Evolutionary conservation across 1,140 invertebrate species (phyloP).

Genomic region (Drosophila seguyi): DNA sequence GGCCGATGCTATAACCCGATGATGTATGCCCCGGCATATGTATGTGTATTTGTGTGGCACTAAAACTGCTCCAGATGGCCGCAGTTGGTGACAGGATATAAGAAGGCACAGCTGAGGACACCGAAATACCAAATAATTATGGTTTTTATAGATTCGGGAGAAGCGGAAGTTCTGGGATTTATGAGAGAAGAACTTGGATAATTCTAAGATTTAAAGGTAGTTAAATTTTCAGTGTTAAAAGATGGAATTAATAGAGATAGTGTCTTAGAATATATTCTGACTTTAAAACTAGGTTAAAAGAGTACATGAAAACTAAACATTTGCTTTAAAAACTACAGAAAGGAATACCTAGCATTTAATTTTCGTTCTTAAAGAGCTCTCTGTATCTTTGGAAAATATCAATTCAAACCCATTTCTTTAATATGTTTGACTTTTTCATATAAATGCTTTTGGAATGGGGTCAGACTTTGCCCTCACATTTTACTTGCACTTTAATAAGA

Average conservation of each 20-base stretch:
- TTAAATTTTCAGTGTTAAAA: neutral
- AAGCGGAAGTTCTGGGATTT: constrained; percentile 1
- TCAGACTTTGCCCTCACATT: neutral
- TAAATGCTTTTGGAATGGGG: neutral
- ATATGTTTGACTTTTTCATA: neutral
- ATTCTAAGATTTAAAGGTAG: neutral
- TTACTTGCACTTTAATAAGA: constrained; percentile 9
- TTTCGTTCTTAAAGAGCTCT: neutral
- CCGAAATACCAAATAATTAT: neutral
- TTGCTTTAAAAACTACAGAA: neutral
- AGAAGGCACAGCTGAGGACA: constrained; percentile 11
- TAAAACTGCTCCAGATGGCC: constrained; percentile 22
- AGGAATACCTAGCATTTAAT: too few species aligned
- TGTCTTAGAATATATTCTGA: neutral
- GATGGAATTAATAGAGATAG: neutral
- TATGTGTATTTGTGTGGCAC: constrained; percentile 27
- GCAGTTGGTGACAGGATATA: constrained; percentile 25
- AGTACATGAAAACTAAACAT: too few species aligned
- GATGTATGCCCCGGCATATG: constrained; percentile 33
- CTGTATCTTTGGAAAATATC: neutral
- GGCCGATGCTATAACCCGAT: constrained; percentile 24
- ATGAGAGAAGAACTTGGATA: too few species aligned
- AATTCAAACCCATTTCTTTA: neutral
- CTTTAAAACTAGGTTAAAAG: too few species aligned
- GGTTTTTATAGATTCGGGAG: neutral